Evolutionary conservation across 2,797 vertebrate genomes (phyloP), one percentile per base, ranked within the genome.

Genomic region (Hapalemur alaotrensis): DNA sequence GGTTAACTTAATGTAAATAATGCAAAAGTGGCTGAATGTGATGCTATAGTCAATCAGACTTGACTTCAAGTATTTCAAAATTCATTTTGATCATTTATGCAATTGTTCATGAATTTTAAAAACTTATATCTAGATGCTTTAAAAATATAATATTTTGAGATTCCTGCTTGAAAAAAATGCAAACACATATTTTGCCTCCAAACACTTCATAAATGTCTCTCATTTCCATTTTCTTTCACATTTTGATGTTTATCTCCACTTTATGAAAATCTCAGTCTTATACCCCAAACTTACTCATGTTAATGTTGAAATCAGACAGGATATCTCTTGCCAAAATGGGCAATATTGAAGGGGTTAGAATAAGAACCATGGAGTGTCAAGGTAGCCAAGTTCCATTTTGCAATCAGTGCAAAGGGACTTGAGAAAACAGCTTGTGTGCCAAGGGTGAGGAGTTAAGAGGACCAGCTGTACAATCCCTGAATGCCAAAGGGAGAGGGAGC

Each of bases 401-500:
- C 28, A 12, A 22, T 22, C 41, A n/a, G 41, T 17, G 3, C 8
- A 73, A 32, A n/a, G 1, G 9, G 20, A 61, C 15, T 86, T 12
- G 22, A 18, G 18, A 48, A 50, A 38, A 54, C 2, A 70, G 13
- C 43, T 1, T 48, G 8, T 25, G 15, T 1, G 9, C 41, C 43
- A 57, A 78, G 28, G 5, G 14, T 54, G 32, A 57, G 41, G 9
- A 50, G 8, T 4, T 38, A n/a, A 85, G 28, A 52, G 20, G 13
- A 80, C 10, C 12, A 20, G 11, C 4, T 5, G 2, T 6, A 3
- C 17, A 46, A 18, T 11, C 7, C 1, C 1, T 1, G 30, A 17
- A 14, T 12, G 8, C 35, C 17, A 20, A 18, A 10, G 1, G 7
- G 70, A 25, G 3, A 57, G 22, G 4, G 7, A 48, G 17, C 35